Evolutionary conservation across 1,140 invertebrate species (phyloP), one percentile per base, ranked within the genome.

Genomic region (Calliphora vicina): DNA sequence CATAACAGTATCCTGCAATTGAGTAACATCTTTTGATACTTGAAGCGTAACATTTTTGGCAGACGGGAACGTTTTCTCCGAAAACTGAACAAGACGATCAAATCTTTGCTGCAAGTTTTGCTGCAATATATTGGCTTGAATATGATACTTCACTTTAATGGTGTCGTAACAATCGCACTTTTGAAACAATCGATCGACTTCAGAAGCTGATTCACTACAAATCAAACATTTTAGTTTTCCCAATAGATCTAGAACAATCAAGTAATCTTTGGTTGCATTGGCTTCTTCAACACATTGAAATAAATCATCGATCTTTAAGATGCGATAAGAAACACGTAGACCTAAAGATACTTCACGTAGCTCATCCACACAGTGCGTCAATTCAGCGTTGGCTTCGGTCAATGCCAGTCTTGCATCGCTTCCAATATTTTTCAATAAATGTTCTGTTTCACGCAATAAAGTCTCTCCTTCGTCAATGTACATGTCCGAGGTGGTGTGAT

Each of bases 211-310:
- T 10, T 87, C 86, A 67, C 86, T 85, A 20, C 84, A 87, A 29
- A 90, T 88, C 0, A 89, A 84, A 0, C 45, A 71, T 26, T 86
- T 86, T n/a, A 90, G 82, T 15, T 86, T 86, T 1, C 85, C 82
- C n/a, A 90, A 74, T 12, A 88, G 80, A 72, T 89, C 86, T 4
- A 87, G 84, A 17, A 87, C 85, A 17, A 84, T 82, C 25, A 87
- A 71, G 67, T 86, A 88, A 20, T 90, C 87, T 27, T 90, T 89
- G 12, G 50, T 87, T 0, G 82, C 84, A 82, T 89, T 90, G 0
- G 86, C 85, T 20, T 88, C 87, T 57, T 90, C 87, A 0, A 90
- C 83, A 45, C 85, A 87, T 57, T 89, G 89, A 20, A 91, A 89
- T 9, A 90, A 78, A 20, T 89, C 85, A 29, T 91, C 90, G 8